phyloP scores from a whole-genome alignment of 2,888 invertebrate species.

The Tanaodytes sp. region DNA sequence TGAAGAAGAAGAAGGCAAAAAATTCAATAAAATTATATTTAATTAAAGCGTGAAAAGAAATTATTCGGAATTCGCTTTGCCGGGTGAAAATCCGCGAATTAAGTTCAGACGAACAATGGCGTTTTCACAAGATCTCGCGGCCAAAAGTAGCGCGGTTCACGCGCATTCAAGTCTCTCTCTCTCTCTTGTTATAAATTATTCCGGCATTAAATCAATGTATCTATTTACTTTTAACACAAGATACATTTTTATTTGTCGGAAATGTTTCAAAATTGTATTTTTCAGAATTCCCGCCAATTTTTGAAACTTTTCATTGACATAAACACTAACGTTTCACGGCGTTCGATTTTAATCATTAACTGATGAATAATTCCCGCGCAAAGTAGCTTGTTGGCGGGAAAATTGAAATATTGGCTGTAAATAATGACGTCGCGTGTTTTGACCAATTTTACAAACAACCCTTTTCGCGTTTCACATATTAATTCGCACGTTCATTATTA shows the following conservation, averaged over 20 bases:
- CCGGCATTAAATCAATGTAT: too few species aligned
- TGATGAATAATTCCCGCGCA: too few species aligned
- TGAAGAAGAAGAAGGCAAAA: background rate
- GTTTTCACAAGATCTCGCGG: conserved; percentile 51
- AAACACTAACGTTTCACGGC: too few species aligned
- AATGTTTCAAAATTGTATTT: too few species aligned
- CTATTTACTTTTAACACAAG: too few species aligned
- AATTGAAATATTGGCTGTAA: too few species aligned
- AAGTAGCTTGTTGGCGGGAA: too few species aligned
- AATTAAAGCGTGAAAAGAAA: conserved; percentile 50
- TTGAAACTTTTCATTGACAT: too few species aligned
- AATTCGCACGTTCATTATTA: conserved; percentile 3
- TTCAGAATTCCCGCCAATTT: too few species aligned
- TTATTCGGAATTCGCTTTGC: conserved; percentile 30
- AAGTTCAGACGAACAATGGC: conserved; percentile 47
- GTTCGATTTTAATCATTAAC: too few species aligned
- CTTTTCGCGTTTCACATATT: conserved; percentile 37
- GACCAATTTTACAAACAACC: conserved; percentile 40
- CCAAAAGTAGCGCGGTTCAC: conserved; percentile 46
- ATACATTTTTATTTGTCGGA: too few species aligned
- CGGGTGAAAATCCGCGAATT: conserved; percentile 50
- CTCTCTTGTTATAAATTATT: too few species aligned
- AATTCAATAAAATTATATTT: conserved; percentile 53
- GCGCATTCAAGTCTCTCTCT: conserved; percentile 47
- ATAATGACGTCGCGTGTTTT: conserved; percentile 17